These are phyloP conservation scores for Latrodectus geometricus DNA, from an alignment of 1,140 invertebrate genomes.

Conservation along the genomic window DNA sequence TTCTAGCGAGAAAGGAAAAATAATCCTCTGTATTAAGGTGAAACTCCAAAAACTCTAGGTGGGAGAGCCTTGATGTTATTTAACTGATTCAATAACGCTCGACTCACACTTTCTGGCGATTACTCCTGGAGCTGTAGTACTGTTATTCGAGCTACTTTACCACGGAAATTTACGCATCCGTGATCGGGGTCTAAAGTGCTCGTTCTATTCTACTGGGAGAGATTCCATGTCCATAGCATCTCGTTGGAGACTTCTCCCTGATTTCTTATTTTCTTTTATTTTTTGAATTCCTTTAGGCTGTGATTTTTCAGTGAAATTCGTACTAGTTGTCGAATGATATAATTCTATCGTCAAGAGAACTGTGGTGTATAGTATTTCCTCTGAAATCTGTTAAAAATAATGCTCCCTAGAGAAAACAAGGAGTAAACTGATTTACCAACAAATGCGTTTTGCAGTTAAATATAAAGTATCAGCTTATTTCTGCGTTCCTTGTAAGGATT, in stretches of 20 bases:
- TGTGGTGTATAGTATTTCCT: no score
- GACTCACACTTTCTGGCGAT: slow-evolving; percentile 40
- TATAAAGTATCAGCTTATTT: no score
- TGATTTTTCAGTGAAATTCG: slow-evolving; percentile 29
- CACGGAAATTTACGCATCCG: slow-evolving; percentile 30
- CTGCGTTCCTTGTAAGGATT: no score
- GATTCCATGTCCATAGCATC: slow-evolving; percentile 31
- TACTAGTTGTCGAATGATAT: background rate
- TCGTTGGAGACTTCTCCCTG: slow-evolving; percentile 21
- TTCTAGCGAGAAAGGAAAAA: background rate
- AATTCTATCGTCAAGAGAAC: no score
- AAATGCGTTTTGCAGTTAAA: no score
- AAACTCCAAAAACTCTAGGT: slow-evolving; percentile 25
- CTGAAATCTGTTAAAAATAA: no score
- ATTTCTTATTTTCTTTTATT: background rate
- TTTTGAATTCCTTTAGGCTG: slow-evolving; percentile 9
- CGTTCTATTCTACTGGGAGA: slow-evolving; percentile 21
- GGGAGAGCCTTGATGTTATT: slow-evolving; percentile 28
- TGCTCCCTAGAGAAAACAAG: no score
- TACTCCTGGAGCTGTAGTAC: slow-evolving; percentile 13
- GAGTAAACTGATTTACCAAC: no score
- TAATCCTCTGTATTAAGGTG: slow-evolving; percentile 22
- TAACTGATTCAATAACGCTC: slow-evolving; percentile 39
- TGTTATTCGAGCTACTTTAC: slow-evolving; percentile 35
- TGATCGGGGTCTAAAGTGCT: slow-evolving; percentile 23